These are phyloP conservation scores for Cylindroiulus punctatus DNA, from an alignment of 2,888 invertebrate species.

Conservation along the genomic window DNA sequence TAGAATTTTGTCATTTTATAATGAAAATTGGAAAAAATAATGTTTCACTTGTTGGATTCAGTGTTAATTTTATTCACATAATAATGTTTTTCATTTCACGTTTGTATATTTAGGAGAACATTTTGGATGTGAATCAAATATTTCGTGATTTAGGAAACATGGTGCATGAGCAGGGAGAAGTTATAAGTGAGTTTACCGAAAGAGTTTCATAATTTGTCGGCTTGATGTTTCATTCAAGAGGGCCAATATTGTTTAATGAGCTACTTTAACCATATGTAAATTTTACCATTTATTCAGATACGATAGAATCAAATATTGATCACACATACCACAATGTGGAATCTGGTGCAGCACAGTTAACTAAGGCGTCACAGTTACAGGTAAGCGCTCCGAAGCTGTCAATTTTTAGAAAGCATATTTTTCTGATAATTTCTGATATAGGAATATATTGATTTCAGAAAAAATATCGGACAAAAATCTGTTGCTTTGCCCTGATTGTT, in stretches of 20 bases:
- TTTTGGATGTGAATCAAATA: constrained; percentile 55
- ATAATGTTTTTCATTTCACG: not conserved
- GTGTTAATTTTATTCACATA: not conserved
- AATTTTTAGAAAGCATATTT: too few species aligned
- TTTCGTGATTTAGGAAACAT: constrained; percentile 53
- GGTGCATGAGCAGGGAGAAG: constrained; percentile 56
- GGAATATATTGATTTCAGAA: constrained; percentile 49
- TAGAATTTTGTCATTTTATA: too few species aligned
- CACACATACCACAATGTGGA: constrained; percentile 79
- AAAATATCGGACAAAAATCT: constrained; percentile 51
- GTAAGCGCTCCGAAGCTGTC: constrained; percentile 64
- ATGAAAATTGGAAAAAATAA: too few species aligned
- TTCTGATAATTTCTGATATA: not conserved
- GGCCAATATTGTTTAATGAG: not conserved
- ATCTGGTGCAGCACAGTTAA: constrained; percentile 79
- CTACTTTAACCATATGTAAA: not conserved
- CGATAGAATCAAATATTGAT: constrained; percentile 84
- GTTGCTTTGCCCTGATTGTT: constrained; percentile 49
- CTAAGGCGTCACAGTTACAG: constrained; percentile 84
- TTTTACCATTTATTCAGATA: constrained; percentile 71
- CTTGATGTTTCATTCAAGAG: not conserved
- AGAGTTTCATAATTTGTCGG: not conserved
- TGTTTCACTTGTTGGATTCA: not conserved
- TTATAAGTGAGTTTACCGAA: constrained; percentile 37
- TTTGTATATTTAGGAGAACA: constrained; percentile 55